Percentiles rank a stretch among this genome's conserved stretches.
These are phyloP conservation scores for Listrodromus nycthemerus DNA, from an alignment of 2,888 invertebrate species.

Conservation along the genomic window DNA sequence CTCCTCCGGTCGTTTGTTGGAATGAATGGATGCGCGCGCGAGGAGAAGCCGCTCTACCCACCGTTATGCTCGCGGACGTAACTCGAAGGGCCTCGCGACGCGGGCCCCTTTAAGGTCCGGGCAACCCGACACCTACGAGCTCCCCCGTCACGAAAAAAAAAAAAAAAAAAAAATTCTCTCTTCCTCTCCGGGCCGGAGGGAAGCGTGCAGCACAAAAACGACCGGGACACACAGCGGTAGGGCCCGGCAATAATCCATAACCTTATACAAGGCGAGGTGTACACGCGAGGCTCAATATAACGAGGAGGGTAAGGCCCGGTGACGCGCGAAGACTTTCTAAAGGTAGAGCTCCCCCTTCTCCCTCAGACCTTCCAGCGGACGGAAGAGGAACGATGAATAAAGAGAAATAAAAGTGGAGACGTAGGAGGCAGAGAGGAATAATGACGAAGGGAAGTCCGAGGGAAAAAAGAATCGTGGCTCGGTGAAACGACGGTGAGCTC, in stretches of 20 bases:
- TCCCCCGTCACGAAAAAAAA: conserved; percentile 16
- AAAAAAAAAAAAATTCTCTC: conserved; percentile 30
- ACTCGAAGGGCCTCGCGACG: conserved; percentile 31
- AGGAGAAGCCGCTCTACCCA: conserved; percentile 20
- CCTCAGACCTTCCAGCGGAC: background rate
- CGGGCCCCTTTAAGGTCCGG: conserved; percentile 31
- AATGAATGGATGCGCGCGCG: conserved; percentile 49
- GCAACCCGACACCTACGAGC: conserved; percentile 64
- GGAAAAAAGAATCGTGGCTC: conserved; percentile 29
- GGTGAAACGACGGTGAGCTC: conserved; percentile 21
- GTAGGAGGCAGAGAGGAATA: conserved; percentile 66
- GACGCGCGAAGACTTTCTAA: conserved; percentile 71
- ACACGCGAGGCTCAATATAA: conserved; percentile 60
- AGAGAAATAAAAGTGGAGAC: conserved; percentile 60
- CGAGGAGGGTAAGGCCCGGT: conserved; percentile 55
- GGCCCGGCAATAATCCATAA: conserved; percentile 35
- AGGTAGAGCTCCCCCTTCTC: conserved; percentile 67
- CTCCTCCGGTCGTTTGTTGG: conserved; percentile 26
- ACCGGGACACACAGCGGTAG: conserved; percentile 4
- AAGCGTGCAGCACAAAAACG: background rate
- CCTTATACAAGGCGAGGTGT: conserved; percentile 16
- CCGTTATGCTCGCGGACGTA: conserved; percentile 46
- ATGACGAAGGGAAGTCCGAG: conserved; percentile 69
- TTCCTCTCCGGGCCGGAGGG: conserved; percentile 26
- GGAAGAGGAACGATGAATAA: conserved; percentile 67